phyloP scores from a whole-genome alignment of 2,888 invertebrate genomes.

The Odontothrips loti region DNA sequence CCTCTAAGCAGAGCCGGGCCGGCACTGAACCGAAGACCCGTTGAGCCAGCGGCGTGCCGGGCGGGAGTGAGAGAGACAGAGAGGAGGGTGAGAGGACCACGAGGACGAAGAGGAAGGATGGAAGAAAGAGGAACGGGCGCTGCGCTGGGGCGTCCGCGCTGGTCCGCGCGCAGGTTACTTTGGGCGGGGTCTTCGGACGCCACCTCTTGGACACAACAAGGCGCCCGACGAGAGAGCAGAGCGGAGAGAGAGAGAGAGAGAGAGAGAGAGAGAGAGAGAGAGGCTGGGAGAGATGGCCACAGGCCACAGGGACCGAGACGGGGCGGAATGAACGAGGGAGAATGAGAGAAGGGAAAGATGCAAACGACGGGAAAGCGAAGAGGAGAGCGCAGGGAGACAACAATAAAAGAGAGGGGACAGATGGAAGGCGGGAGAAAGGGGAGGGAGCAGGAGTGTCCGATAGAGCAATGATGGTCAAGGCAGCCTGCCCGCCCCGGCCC shows the following conservation, averaged over 20 bases:
- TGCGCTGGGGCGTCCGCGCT: not conserved
- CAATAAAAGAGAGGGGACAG: too few relatives aligned
- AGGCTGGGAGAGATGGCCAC: slow-evolving; percentile 27
- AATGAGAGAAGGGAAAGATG: slow-evolving; percentile 27
- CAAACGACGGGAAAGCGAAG: slow-evolving; percentile 32
- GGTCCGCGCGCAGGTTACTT: slow-evolving; percentile 46
- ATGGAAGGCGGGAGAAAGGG: not conserved
- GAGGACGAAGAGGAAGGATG: not conserved
- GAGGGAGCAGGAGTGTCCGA: not conserved
- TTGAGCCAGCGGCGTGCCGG: too few relatives aligned
- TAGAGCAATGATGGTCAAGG: not conserved
- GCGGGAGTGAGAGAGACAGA: too few relatives aligned
- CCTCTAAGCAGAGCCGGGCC: too few relatives aligned
- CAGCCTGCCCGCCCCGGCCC: not conserved
- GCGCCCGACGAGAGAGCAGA: slow-evolving; percentile 45
- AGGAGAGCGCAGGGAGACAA: slow-evolving; percentile 23
- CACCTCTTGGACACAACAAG: slow-evolving; percentile 29
- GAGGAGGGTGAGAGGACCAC: too few relatives aligned
- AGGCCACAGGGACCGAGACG: not conserved
- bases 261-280: slow-evolving; percentile 36
- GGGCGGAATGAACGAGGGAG: slow-evolving; percentile 7
- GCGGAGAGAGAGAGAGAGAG: slow-evolving; percentile 35
- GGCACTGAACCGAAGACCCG: too few relatives aligned
- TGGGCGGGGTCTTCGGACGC: slow-evolving; percentile 44
- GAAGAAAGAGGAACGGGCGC: not conserved